Base-by-base conservation (phyloP, 2,797 vertebrate genomes). In the Falco cherrug region DNA sequence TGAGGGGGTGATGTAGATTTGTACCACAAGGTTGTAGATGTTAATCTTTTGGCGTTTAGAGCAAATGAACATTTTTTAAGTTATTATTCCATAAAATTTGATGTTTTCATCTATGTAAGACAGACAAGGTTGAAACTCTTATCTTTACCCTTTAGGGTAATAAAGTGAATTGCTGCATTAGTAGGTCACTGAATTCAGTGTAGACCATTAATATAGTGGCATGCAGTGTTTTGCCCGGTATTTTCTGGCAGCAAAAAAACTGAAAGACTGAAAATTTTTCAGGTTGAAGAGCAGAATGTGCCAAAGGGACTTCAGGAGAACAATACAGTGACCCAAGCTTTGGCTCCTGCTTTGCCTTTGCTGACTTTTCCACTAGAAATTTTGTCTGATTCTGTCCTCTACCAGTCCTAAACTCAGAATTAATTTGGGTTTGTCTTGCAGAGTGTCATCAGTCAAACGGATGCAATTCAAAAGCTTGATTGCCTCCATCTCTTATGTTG, bases 61-160 rank as follows among this genome's bases (percentile, higher is more conserved):
- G 47, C 31, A 90, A 95, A 70, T 82, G 69, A 83, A 70, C 22
- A 33, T 92, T 82, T 94, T 39, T 74, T 37, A 84, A 93, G 14
- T 73, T 65, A 79, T 82, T 79, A 63, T 80, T 84, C 43, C 18
- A 6, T 92, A 14, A 60, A 51, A 56, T 79, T 81, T 48, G 41
- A 24, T 82, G 25, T 77, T 96, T 95, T 82, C 16, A 45, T 69
- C 51, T 95, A 0, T 29, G 31, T 69, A 48, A 76, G 53, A 47
- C 24, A 15, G 63, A 29, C 33, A 57, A 84, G 54, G 14, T 70
- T 90, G 70, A 63, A 76, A 73, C 35, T 19, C 13, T 69, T 89
- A 43, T 56, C 19, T 89, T 92, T 84, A 57, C 19, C 24, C 25
- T 89, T 87, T 51, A 33, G 43, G 63, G 24, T 87, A 83, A 83